Evolutionary conservation across 2,888 invertebrate species (phyloP).

Genomic region (Caenorhabditis uteleia): DNA sequence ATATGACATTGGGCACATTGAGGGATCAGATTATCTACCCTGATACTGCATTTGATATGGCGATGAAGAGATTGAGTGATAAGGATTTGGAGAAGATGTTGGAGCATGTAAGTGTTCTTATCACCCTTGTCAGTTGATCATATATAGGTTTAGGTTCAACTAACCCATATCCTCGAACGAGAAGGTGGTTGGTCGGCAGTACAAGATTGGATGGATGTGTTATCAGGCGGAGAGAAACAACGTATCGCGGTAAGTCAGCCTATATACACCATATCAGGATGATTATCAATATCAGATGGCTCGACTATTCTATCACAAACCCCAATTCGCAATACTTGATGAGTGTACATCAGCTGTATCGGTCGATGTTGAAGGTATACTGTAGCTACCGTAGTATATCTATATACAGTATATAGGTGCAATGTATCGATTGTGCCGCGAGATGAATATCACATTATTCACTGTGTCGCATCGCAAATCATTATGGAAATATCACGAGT

Average conservation of each 20-base stretch:
- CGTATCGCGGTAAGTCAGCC: conserved; percentile 74
- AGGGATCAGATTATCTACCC: conserved; percentile 93
- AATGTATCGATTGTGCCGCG: conserved; percentile 69
- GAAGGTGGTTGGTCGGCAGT: conserved; percentile 61
- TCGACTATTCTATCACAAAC: conserved; percentile 70
- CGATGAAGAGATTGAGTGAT: conserved; percentile 77
- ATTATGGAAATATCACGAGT: conserved; percentile 73
- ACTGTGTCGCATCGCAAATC: conserved; percentile 92
- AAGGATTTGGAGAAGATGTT: conserved; percentile 80
- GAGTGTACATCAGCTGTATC: conserved; percentile 74
- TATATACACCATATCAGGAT: not conserved
- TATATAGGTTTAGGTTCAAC: conserved; percentile 36
- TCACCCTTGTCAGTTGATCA: not conserved
- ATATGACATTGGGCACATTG: conserved; percentile 92
- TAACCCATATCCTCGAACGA: conserved; percentile 70
- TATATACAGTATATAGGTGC: conserved; percentile 27
- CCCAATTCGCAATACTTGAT: conserved; percentile 73
- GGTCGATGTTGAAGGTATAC: conserved; percentile 73
- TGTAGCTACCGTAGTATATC: not conserved
- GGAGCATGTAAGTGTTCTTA: conserved; percentile 76
- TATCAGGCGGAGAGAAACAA: conserved; percentile 74
- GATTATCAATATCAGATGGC: conserved; percentile 66
- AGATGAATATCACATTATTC: conserved; percentile 87
- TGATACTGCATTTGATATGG: conserved; percentile 81
- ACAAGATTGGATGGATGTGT: conserved; percentile 85